phyloP scores from a whole-genome alignment of 2,113 vertebrate species.

The Oryzias curvinotus region DNA sequence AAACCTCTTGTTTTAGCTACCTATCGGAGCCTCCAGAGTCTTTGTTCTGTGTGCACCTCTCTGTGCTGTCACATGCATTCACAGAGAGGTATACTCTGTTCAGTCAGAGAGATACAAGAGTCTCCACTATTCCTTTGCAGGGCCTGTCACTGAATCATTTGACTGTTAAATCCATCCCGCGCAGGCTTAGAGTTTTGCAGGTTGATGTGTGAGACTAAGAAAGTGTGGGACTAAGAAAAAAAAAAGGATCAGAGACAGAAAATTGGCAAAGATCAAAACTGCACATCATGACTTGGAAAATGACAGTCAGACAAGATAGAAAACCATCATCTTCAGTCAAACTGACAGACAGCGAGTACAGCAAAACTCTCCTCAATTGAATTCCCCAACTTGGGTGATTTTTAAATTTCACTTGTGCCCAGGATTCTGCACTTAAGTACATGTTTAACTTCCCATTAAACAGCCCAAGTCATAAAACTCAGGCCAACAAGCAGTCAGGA shows the following conservation, averaged over 20 bases:
- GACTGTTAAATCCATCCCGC: slow-evolving; percentile 14
- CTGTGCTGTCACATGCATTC: slow-evolving; percentile 64
- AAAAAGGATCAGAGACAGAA: slow-evolving; percentile 11
- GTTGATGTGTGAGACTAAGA: neutral
- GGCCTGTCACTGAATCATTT: slow-evolving; percentile 29
- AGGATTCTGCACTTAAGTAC: slow-evolving; percentile 2
- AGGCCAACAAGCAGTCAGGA: slow-evolving; percentile 44
- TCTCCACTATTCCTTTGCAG: slow-evolving; percentile 18
- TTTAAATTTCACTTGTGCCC: slow-evolving; percentile 1
- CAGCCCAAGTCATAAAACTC: slow-evolving; percentile 30
- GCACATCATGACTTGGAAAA: slow-evolving; percentile 31
- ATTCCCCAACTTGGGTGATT: neutral
- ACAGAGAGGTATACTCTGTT: slow-evolving; percentile 14
- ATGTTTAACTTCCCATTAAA: slow-evolving; percentile 36
- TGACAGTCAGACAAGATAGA: slow-evolving; percentile 34
- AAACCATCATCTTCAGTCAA: slow-evolving; percentile 25
- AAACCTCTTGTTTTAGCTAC: slow-evolving; percentile 17
- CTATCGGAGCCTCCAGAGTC: slow-evolving; percentile 40
- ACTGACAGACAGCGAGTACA: slow-evolving; percentile 8
- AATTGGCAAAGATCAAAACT: slow-evolving; percentile 17
- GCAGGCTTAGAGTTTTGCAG: neutral
- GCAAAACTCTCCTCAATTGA: neutral
- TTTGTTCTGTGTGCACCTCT: slow-evolving; percentile 54
- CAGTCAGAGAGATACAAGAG: slow-evolving; percentile 38
- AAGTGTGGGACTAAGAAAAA: neutral